Evolutionary conservation across 2,888 invertebrate genomes (phyloP).

Genomic region (Sminthurides aquaticus): DNA sequence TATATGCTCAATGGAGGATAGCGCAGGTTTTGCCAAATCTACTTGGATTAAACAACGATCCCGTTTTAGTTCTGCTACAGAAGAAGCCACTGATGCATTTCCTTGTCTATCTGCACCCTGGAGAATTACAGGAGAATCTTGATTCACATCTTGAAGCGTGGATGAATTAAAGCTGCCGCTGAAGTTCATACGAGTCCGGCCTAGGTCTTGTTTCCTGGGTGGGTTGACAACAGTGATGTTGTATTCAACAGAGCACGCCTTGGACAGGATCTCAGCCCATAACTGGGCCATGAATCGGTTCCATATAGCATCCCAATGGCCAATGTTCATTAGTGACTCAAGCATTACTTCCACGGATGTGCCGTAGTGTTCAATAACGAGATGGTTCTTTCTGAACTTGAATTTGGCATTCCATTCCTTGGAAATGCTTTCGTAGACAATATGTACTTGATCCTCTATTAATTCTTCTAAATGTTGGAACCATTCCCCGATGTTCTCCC

Average conservation of each 20-base stretch:
- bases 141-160: background rate
- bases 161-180: background rate
- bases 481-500: conserved; percentile 31
- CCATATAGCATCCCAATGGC: conserved; percentile 25
- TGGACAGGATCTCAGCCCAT: conserved; percentile 36
- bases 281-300: conserved; percentile 30
- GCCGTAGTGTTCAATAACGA: conserved; percentile 28
- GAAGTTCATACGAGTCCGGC: background rate
- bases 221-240: conserved; percentile 20
- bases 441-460: conserved; percentile 21
- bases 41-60: background rate
- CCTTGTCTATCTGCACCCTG: background rate
- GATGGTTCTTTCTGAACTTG: conserved; percentile 30
- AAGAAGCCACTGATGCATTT: background rate
- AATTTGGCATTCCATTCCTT: conserved; percentile 34
- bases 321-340: conserved; percentile 29
- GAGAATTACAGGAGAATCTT: background rate
- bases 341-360: conserved; percentile 22
- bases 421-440: conserved; percentile 23
- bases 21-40: background rate
- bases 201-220: background rate
- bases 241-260: conserved; percentile 31
- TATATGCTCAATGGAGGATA: conserved; percentile 16
- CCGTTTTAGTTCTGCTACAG: background rate
- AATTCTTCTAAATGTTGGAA: conserved; percentile 22